Conservation (phyloP, 2,113 vertebrate species). For the Gobius niger region DNA sequence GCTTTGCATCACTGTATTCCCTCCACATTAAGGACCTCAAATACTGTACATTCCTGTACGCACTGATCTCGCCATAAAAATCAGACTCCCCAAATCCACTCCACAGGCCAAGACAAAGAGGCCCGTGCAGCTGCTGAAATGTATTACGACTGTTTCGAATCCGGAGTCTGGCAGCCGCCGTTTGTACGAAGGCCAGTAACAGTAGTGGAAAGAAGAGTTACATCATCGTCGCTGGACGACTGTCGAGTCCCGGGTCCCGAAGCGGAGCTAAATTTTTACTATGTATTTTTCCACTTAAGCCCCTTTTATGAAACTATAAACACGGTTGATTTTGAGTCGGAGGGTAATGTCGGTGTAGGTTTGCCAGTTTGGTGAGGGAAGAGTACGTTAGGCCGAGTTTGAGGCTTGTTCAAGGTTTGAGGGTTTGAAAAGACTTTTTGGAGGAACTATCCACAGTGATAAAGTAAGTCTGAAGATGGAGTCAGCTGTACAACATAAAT, state of each 20-base stretch:
- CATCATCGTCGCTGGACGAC: not conserved
- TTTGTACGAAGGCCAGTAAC: not conserved
- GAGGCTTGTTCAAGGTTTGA: too few relatives aligned
- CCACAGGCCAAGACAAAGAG: not conserved
- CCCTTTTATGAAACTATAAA: slow-evolving; percentile 1
- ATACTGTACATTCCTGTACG: not conserved
- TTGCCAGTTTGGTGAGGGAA: too few relatives aligned
- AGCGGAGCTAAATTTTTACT: not conserved
- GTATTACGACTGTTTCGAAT: not conserved
- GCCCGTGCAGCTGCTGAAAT: not conserved
- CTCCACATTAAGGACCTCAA: not conserved
- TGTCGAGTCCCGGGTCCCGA: not conserved
- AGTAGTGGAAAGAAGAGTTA: slow-evolving; percentile 9
- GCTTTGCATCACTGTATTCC: too few relatives aligned
- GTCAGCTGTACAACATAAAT: too few relatives aligned
- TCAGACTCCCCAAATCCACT: not conserved
- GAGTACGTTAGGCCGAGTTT: too few relatives aligned
- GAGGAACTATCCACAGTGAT: not conserved
- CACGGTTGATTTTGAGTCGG: not conserved
- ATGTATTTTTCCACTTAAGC: slow-evolving; percentile 8
- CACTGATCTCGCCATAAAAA: not conserved
- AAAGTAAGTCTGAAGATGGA: too few relatives aligned
- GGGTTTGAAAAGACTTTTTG: not conserved
- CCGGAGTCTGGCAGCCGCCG: not conserved
- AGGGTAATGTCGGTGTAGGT: not conserved